Conservation (phyloP, 2,113 vertebrate species). For the Bufo bufo region DNA sequence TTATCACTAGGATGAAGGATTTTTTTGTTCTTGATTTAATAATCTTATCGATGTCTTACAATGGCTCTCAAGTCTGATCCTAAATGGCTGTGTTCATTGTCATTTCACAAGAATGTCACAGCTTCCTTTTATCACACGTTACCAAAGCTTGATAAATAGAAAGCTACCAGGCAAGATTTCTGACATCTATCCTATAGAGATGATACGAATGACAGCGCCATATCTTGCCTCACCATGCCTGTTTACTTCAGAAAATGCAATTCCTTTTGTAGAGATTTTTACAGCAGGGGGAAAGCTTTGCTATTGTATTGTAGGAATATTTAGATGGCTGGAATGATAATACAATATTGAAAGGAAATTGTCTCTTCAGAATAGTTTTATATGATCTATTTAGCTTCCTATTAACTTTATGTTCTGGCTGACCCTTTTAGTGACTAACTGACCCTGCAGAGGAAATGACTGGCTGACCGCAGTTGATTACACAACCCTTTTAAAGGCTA, state of each 20-base stretch:
- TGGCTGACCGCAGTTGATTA: no score
- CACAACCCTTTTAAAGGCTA: no score
- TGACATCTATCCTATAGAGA: constrained; percentile 40
- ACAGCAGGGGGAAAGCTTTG: background rate
- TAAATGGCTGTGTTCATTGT: background rate
- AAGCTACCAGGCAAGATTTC: constrained; percentile 2
- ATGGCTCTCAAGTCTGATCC: background rate
- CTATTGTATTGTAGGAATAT: background rate
- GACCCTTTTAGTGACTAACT: background rate
- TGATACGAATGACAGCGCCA: background rate
- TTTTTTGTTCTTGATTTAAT: constrained; percentile 10
- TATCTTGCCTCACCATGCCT: constrained; percentile 33
- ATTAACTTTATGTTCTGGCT: background rate
- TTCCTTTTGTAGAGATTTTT: background rate
- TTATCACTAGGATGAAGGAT: background rate
- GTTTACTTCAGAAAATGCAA: background rate
- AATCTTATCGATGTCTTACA: background rate
- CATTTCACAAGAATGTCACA: constrained; percentile 23
- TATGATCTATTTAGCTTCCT: background rate
- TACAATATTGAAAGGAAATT: background rate
- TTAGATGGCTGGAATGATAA: background rate
- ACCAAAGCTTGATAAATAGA: constrained; percentile 26
- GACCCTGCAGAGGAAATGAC: no score
- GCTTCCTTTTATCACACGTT: constrained; percentile 19
- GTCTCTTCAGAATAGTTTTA: background rate